Base-by-base conservation (phyloP, 2,797 vertebrate genomes). In the Botia almorhae region DNA sequence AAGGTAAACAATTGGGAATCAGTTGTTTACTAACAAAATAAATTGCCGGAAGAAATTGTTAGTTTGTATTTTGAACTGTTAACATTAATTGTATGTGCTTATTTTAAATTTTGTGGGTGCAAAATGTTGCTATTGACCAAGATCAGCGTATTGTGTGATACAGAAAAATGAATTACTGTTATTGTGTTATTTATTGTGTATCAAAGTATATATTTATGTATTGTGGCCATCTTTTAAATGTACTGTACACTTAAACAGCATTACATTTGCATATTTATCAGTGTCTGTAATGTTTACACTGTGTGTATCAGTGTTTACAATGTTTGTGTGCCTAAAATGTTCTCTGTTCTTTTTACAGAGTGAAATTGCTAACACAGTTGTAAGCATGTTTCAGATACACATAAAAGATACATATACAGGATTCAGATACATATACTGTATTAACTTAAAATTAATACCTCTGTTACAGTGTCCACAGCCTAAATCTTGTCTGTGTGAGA, bases 381-480 rank as follows among this genome's bases (percentile, higher is more conserved):
- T 94, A 84, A 91, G 93, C 91, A 61, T 13, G 14, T 48, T 29
- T 50, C 21, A 73, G 17, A 16, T 39, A 36, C 33, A 29, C 21
- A 46, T 46, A 2, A 46, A 43, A 43, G 10, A 46, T 39, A 36
- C 33, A 29, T 39, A 46, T 46, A 2, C 8, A 43, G 8, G 10
- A 46, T 29, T 43, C n/a, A 73, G 17, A 16, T 39, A 36, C 33
- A 29, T 39, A 46, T 46, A 46, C 8, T 46, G 4, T 4, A 10
- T 43, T 43, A 43, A 7, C 8, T 43, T 43, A 43, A 43, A 13
- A 2, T 17, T 29, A 14, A 4, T 80, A 1, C 78, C 2, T 86
- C 69, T 79, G 7, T 89, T 86, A 55, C 79, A 94, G 93, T 94
- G 93, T 71, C 93, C 92, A 12, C 88, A 90, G 71, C 90, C 89